Percentiles rank a stretch among this genome's conserved stretches.
These are phyloP conservation scores for Mylabris sibirica DNA, from an alignment of 2,888 invertebrate species.

Conservation along the genomic window DNA sequence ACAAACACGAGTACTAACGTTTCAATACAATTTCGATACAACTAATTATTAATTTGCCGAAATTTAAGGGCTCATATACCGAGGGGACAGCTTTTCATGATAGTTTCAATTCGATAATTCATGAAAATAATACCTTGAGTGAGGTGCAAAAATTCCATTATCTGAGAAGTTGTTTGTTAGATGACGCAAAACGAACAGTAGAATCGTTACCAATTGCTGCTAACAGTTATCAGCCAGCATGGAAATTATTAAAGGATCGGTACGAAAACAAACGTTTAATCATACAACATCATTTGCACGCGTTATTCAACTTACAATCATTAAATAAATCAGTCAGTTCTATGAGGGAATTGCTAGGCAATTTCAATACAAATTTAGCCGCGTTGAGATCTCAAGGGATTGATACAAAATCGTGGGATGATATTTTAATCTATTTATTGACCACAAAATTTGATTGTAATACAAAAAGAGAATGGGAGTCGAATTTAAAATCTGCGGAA, in stretches of 20 bases:
- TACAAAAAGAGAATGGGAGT: slow-evolving; percentile 26
- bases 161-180: slow-evolving; percentile 18
- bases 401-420: background rate
- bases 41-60: slow-evolving; percentile 21
- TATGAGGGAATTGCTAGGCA: background rate
- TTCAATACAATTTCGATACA: slow-evolving; percentile 15
- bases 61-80: slow-evolving; percentile 17
- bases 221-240: background rate
- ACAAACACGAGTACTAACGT: too few species aligned
- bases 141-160: too few species aligned
- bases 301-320: background rate
- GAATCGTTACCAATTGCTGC: background rate
- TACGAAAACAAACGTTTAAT: background rate
- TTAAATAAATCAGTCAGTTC: background rate
- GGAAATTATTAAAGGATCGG: background rate
- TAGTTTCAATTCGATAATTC: slow-evolving; percentile 21
- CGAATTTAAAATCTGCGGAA: slow-evolving; percentile 9
- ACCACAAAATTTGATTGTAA: slow-evolving; percentile 17
- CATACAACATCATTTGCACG: background rate
- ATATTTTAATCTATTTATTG: background rate
- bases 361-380: background rate
- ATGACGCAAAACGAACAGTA: slow-evolving; percentile 7
- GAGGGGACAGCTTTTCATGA: slow-evolving; percentile 23
- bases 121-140: slow-evolving; percentile 14
- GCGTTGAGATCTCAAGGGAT: background rate